These are phyloP conservation scores for Linnaemya vulpina DNA, from an alignment of 2,888 invertebrate genomes.

Conservation along the genomic window DNA sequence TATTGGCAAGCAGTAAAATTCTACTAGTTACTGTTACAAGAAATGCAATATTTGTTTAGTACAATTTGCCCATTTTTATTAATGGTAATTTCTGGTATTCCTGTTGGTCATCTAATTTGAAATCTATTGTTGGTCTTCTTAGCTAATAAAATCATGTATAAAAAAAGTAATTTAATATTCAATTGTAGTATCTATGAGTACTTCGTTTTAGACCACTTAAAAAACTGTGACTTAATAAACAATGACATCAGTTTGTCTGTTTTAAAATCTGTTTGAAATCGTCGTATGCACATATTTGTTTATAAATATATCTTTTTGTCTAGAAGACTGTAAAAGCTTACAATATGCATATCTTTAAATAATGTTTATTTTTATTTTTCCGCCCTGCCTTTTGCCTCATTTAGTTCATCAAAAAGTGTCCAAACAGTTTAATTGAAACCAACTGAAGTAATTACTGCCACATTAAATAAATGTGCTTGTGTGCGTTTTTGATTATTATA, in stretches of 20 bases:
- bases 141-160: neutral
- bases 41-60: no score
- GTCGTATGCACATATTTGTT: conserved; percentile 18
- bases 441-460: conserved; percentile 60
- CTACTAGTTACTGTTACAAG: no score
- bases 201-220: conserved; percentile 24
- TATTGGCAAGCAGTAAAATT: no score
- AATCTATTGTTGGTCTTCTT: neutral
- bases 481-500: conserved; percentile 22
- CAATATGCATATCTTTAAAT: conserved; percentile 8
- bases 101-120: neutral
- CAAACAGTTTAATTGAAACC: conserved; percentile 73
- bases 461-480: conserved; percentile 13
- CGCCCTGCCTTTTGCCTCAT: conserved; percentile 31
- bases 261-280: conserved; percentile 27
- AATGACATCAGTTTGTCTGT: conserved; percentile 68
- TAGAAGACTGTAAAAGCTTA: conserved; percentile 20
- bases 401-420: conserved; percentile 67
- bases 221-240: conserved; percentile 52
- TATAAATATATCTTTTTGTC: conserved; percentile 17
- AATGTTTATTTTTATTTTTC: conserved; percentile 24
- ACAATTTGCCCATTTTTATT: no score
- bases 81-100: no score
- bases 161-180: neutral
- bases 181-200: conserved; percentile 7